Evolutionary conservation across 2,888 invertebrate genomes (phyloP), one percentile per base, ranked within the genome.

Genomic region (Lymantria dispar): DNA sequence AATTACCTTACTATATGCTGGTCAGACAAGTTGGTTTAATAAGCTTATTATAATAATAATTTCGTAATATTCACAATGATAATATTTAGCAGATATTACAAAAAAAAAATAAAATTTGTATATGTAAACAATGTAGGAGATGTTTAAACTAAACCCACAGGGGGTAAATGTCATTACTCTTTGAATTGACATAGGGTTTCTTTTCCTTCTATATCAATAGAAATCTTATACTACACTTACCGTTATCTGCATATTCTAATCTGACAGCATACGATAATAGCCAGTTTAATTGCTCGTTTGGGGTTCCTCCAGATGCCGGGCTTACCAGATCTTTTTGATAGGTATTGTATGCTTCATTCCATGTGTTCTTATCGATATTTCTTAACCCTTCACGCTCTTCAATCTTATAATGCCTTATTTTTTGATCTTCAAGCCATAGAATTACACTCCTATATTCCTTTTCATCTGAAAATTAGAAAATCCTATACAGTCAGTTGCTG

Each of bases 361-460:
- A 98, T 45, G 92, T 83, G 10, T 94, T 93, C 36, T 92, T 88
- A 3, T 92, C 91, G 1, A 95, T 92, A 62, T 95, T 93, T 41
- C 96, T 92, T n/a, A 99, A 81, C 0, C 89, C 92, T 60, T 93
- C 94, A 10, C 97, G 92, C 58, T 97, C 96, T 74, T 97, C 96
- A 50, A 97, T 95, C 75, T 95, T 95, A 66, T 97, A 97, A 63
- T 95, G 94, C 10, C 98, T 94, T 62, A 99, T 97, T 85, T 97
- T 97, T 80, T 98, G 97, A 76, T 98, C 97, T 85, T 99, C 99
- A 48, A 99, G 79, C 99, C 98, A 99, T 0, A 96, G 85, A 15
- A 98, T 93, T 22, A 97, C 91, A 72, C 95, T 95, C 45, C 96
- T 94, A 75, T 97, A 95, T 70, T 96, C 94, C 57, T 93, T 93